Evolutionary conservation across 2,113 vertebrate genomes (phyloP).

Genomic region (Steatornis caripensis): DNA sequence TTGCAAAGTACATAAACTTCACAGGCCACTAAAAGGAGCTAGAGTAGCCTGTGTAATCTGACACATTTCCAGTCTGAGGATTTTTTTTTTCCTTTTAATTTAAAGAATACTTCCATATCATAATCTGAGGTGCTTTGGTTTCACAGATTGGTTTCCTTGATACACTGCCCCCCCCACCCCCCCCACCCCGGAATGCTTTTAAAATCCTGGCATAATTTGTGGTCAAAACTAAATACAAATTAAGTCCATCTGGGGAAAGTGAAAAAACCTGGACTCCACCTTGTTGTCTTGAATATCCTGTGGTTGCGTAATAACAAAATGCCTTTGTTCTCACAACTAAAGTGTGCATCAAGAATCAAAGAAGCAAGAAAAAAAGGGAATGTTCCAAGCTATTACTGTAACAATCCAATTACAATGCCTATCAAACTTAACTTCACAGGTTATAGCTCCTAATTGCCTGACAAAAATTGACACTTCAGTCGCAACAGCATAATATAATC

Average conservation of each 20-base stretch:
- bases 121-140: background rate
- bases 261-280: constrained; percentile 49
- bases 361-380: constrained; percentile 81
- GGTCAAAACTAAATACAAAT: constrained; percentile 27
- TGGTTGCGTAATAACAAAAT: constrained; percentile 73
- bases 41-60: background rate
- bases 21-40: background rate
- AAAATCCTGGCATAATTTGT: background rate
- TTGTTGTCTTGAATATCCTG: constrained; percentile 65
- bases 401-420: constrained; percentile 99
- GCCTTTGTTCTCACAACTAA: constrained; percentile 77
- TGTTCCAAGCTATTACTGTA: constrained; percentile 93
- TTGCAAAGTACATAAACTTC: background rate
- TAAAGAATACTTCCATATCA: background rate
- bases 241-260: constrained; percentile 14
- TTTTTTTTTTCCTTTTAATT: background rate
- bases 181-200: background rate
- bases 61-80: background rate
- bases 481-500: constrained; percentile 98
- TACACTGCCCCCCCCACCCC: background rate
- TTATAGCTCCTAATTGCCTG: constrained; percentile 99
- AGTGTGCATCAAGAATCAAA: constrained; percentile 81
- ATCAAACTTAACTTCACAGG: constrained; percentile 99
- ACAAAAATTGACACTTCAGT: constrained; percentile 99
- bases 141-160: background rate